Evolutionary conservation across 2,113 vertebrate species (phyloP), one percentile per base, ranked within the genome.

Genomic region (Lepisosteus oculatus): DNA sequence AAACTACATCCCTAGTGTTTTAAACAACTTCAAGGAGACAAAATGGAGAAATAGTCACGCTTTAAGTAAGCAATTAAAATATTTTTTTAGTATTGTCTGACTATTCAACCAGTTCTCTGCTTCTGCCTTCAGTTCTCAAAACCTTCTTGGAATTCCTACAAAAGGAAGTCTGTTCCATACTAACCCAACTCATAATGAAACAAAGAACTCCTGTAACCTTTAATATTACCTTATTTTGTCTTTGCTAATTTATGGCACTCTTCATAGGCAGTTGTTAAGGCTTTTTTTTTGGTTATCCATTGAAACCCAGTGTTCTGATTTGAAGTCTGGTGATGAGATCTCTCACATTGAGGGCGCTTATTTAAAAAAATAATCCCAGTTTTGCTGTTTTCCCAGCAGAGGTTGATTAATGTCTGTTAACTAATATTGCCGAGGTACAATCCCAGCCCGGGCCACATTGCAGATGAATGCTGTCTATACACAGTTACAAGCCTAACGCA

Each of bases 341-440:
- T 75, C 73, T 75, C 73, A 75, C 63, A 75, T 75, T 75, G 73
- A 75, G 73, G 68, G 73, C 3, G 62, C 70, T 75, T 75, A 69
- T 61, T 69, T 17, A 61, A 45, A 57, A n/a, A 57, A 41, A 51
- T 54, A 62, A 67, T 43, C 13, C 11, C 3, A 14, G n/a, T 14
- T 11, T 62, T 61, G 55, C 54, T 43, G 55, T 73, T 51, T 43
- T 56, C 57, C 56, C 45, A 67, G 66, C 43, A 43, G 66, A 67
- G n/a, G 4, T 12, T n/a, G 61, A 43, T 29, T 73, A 41, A 3
- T 64, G 59, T 63, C 59, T n/a, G 8, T 12, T 43, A 61, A 4
- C 9, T 44, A 44, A 54, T 59, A 59, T 62, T n/a, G 44, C 61
- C 45, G 56, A 59, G 56, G 56, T 59, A 59, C 56, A 69, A 56